Evolutionary conservation across 1,140 invertebrate species (phyloP).

Genomic region (Magallana angulata): DNA sequence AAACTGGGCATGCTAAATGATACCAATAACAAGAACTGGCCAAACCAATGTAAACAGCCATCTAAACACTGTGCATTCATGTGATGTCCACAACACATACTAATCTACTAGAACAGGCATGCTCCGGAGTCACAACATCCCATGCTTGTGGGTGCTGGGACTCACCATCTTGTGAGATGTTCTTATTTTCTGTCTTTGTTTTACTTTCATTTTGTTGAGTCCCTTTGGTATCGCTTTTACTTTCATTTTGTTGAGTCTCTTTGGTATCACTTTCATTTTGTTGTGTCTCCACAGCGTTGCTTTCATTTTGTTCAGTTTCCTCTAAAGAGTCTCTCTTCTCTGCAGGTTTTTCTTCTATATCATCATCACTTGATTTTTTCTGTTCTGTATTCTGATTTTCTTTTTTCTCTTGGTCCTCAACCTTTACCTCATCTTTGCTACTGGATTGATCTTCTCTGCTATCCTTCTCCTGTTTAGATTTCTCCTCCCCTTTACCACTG

Average conservation of each 20-base stretch:
- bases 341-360: background rate
- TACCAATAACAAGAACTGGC: no score
- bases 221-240: background rate
- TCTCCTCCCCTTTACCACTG: background rate
- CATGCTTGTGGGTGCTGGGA: slow-evolving; percentile 12
- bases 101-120: background rate
- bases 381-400: background rate
- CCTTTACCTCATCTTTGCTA: background rate
- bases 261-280: no score
- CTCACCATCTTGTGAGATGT: background rate
- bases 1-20: no score
- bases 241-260: background rate
- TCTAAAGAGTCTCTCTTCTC: background rate
- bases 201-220: background rate
- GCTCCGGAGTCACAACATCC: slow-evolving; percentile 11
- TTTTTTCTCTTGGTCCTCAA: background rate
- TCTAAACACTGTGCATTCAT: background rate
- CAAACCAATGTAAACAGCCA: no score
- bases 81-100: background rate
- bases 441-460: background rate
- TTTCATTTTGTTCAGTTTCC: background rate
- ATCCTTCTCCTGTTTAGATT: slow-evolving; percentile 4
- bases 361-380: background rate
- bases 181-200: no score
- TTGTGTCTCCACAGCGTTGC: no score